Evolutionary conservation across 2,797 vertebrate genomes (phyloP), one percentile per base, ranked within the genome.

Genomic region (Ammospiza maritima): DNA sequence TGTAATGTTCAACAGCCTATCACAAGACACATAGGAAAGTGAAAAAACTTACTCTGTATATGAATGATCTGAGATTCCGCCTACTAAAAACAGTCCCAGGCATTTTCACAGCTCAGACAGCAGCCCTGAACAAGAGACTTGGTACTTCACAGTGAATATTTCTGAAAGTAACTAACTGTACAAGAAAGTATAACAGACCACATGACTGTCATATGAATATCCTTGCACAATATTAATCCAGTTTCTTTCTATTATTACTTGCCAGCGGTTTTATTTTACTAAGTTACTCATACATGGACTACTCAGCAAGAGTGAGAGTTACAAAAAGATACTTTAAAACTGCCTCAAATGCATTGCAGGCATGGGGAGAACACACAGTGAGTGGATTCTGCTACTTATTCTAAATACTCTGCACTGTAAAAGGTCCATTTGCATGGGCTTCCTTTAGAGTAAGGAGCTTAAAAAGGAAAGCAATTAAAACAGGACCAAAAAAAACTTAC

Each of bases 151-250:
- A 74, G 51, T 6, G 40, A 45, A 36, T 45, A 57, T 66, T 84
- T 76, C 95, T 64, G 70, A 96, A 93, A 94, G 38, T n/a, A 57
- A 51, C 34, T 36, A 51, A 62, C 74, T 57, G 32, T 56, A 58
- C 72, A 85, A 92, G 78, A 73, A 85, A 89, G 57, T 26, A 74
- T 50, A 90, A 92, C 74, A 93, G 76, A 50, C 61, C 97, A 96
- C 96, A 95, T 97, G 96, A 92, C 78, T 53, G 88, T 97, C 96
- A 97, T 79, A 94, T 90, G 96, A 97, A 93, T 87, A 88, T 73
- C 86, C 85, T 96, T 96, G 66, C 77, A 87, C 54, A 77, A 34
- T 73, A 82, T 89, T 92, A 96, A 95, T 96, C 81, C 89, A 78
- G 36, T 70, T 92, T 90, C 47, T 87, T 88, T 69, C 48, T 81